These are phyloP conservation scores for Ochotona curzoniae DNA, from an alignment of 2,113 vertebrate genomes.

Conservation along the genomic window DNA sequence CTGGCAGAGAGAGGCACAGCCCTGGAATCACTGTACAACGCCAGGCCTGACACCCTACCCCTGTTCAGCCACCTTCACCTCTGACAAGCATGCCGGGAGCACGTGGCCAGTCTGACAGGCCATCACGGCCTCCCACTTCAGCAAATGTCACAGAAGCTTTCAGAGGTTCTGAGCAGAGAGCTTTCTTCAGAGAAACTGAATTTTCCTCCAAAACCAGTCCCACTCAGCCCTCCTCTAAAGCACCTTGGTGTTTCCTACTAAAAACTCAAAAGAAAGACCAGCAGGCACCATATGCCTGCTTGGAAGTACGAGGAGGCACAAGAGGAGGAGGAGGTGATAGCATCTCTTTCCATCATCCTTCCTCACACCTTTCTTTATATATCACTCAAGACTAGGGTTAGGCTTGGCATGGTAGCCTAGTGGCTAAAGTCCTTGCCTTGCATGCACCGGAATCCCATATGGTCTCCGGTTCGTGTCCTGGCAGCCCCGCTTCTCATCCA, in stretches of 20 bases:
- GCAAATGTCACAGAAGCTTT: slow-evolving; percentile 61
- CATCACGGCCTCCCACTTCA: slow-evolving; percentile 36
- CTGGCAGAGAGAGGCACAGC: neutral
- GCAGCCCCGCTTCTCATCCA: no score
- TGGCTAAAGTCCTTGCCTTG: no score
- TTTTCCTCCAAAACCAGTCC: slow-evolving; percentile 25
- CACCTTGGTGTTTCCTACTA: neutral
- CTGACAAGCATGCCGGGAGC: neutral
- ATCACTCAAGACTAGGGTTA: neutral
- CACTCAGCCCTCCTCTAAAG: neutral
- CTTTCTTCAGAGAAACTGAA: slow-evolving; percentile 15
- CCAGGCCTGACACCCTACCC: neutral
- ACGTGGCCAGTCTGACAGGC: neutral
- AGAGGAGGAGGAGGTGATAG: neutral
- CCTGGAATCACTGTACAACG: neutral
- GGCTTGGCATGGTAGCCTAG: no score
- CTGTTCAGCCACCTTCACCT: neutral
- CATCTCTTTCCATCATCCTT: neutral
- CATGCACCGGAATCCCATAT: no score
- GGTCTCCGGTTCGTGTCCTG: no score
- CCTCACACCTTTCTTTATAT: neutral
- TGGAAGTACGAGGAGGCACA: neutral
- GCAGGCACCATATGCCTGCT: neutral
- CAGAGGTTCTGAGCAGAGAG: slow-evolving; percentile 16
- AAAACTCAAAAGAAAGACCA: slow-evolving; percentile 50